Evolutionary conservation across 2,888 invertebrate genomes (phyloP).

Genomic region (Nezara viridula): DNA sequence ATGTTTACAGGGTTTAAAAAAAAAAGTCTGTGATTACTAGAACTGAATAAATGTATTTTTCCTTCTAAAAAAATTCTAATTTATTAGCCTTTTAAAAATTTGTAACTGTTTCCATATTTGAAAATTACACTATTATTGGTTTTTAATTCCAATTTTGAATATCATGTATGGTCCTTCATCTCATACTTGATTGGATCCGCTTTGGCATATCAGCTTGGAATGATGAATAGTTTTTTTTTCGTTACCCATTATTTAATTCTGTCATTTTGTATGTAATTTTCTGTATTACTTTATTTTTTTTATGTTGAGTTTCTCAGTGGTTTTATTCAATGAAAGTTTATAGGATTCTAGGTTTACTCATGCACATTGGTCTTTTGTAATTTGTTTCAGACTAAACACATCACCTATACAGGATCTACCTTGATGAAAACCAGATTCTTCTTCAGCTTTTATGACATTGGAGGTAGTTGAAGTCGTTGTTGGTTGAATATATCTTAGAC

Average conservation of each 20-base stretch:
- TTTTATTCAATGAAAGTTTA: slow-evolving; percentile 22
- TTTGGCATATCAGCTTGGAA: background rate
- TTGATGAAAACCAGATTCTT: slow-evolving; percentile 43
- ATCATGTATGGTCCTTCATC: background rate
- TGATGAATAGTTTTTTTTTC: background rate
- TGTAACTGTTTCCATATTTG: too few species aligned
- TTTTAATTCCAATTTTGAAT: too few species aligned
- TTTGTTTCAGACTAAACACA: slow-evolving; percentile 45
- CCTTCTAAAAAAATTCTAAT: too few species aligned
- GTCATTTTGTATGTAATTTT: background rate
- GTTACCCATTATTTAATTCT: background rate
- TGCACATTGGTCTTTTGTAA: slow-evolving; percentile 31
- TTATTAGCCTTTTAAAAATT: too few species aligned
- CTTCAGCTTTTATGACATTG: slow-evolving; percentile 39
- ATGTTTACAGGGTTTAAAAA: too few species aligned
- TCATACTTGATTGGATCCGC: background rate
- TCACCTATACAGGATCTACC: slow-evolving; percentile 38
- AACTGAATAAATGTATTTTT: too few species aligned
- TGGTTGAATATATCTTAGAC: slow-evolving; percentile 33
- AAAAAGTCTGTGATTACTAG: too few species aligned
- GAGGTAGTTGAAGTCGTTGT: slow-evolving; percentile 46
- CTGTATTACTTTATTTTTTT: slow-evolving; percentile 8
- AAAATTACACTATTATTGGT: too few species aligned
- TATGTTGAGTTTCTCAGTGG: slow-evolving; percentile 13
- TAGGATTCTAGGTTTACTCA: slow-evolving; percentile 27